phyloP scores from a whole-genome alignment of 1,140 invertebrate species.

The Drosophila pachea region DNA sequence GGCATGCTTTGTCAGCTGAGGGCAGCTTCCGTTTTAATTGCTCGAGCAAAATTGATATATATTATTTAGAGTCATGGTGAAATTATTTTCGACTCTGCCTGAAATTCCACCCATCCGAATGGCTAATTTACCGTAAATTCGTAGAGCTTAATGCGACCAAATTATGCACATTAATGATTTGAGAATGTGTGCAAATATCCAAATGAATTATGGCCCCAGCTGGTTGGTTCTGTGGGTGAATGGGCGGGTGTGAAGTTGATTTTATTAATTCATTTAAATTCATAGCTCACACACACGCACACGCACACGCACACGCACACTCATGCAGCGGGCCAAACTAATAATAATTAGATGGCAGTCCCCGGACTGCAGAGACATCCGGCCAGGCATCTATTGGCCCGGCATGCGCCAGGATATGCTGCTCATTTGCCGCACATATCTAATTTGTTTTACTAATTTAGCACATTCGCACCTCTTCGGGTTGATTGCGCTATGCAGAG shows the following conservation, averaged over 20 bases:
- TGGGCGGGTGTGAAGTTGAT: constrained; percentile 55
- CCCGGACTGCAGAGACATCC: constrained; percentile 22
- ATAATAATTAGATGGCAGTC: constrained; percentile 70
- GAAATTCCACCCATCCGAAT: neutral
- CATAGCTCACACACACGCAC: constrained; percentile 48
- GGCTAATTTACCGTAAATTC: constrained; percentile 19
- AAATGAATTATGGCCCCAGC: constrained; percentile 63
- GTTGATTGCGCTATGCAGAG: constrained; percentile 62
- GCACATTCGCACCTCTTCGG: constrained; percentile 60
- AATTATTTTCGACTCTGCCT: no score
- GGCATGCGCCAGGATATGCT: constrained; percentile 10
- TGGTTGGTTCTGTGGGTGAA: constrained; percentile 42
- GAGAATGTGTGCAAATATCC: constrained; percentile 66
- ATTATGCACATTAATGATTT: constrained; percentile 73
- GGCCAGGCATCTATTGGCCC: constrained; percentile 1
- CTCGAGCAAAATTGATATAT: no score
- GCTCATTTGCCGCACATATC: constrained; percentile 51
- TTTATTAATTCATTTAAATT: constrained; percentile 77
- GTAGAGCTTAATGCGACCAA: constrained; percentile 20
- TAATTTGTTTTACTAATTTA: constrained; percentile 77
- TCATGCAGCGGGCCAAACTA: constrained; percentile 56
- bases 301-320: constrained; percentile 26
- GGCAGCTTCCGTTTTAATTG: no score
- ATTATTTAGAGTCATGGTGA: no score
- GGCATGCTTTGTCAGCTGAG: neutral